phyloP scores from a whole-genome alignment of 1,140 invertebrate genomes.

The Hermatobates lingyangjiaoensis region DNA sequence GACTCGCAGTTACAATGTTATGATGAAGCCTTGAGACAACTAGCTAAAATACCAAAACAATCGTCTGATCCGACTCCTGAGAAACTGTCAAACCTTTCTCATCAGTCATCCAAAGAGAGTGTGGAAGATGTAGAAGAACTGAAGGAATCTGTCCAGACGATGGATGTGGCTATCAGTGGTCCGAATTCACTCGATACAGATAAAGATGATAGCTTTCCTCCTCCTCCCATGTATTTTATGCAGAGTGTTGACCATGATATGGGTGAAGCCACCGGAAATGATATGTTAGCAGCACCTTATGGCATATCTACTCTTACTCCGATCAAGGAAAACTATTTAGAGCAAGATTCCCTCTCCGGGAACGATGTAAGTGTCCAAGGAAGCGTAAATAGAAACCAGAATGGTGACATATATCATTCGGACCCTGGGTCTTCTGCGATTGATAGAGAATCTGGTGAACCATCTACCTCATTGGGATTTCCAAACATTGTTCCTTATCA shows the following conservation, averaged over 20 bases:
- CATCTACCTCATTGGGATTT: neutral
- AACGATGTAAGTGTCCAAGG: constrained; percentile 2
- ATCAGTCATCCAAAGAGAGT: neutral
- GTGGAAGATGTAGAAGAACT: neutral
- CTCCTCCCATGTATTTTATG: constrained; percentile 11
- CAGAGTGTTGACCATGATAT: constrained; percentile 10
- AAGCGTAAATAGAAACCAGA: neutral
- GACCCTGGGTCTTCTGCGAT: neutral
- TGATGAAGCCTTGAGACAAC: constrained; percentile 19
- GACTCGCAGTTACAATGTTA: constrained; percentile 20
- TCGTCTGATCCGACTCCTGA: constrained; percentile 7
- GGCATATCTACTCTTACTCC: constrained; percentile 13
- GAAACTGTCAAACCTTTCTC: neutral
- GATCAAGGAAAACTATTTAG: constrained; percentile 11
- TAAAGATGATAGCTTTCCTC: constrained; percentile 9
- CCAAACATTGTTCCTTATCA: constrained; percentile 1
- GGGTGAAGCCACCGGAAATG: constrained; percentile 3
- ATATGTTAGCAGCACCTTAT: constrained; percentile 2
- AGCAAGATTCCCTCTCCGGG: constrained; percentile 10
- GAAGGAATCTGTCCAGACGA: neutral
- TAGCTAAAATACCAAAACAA: constrained; percentile 13
- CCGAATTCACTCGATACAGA: constrained; percentile 7
- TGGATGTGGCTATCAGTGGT: constrained; percentile 5
- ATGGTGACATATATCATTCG: neutral
- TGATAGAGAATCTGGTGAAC: neutral